phyloP scores from a whole-genome alignment of 2,113 vertebrate genomes.

The Phrynosoma platyrhinos region DNA sequence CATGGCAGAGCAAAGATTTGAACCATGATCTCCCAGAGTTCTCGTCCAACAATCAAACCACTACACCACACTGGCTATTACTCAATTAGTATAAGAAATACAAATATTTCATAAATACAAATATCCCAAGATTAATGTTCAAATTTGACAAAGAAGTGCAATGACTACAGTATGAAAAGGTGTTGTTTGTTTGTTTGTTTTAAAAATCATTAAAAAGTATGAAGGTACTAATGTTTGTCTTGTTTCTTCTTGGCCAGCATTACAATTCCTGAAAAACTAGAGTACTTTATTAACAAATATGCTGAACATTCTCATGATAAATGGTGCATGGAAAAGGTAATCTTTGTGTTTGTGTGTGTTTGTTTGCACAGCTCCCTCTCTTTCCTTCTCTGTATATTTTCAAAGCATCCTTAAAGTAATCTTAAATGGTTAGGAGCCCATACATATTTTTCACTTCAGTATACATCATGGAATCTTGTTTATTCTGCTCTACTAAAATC shows the following conservation, averaged over 20 bases:
- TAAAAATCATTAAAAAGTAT: neutral
- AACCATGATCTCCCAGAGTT: too few species aligned
- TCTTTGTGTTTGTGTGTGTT: neutral
- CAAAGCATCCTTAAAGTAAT: neutral
- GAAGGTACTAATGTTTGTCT: constrained; percentile 3
- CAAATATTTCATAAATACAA: neutral
- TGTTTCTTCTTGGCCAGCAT: constrained; percentile 77
- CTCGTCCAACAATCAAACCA: too few species aligned
- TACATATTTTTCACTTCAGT: neutral
- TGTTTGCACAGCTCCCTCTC: neutral
- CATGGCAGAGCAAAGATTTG: too few species aligned
- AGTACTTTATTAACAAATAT: constrained; percentile 94
- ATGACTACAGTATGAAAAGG: neutral
- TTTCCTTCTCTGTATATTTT: neutral
- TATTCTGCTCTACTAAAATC: neutral
- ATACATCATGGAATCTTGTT: neutral
- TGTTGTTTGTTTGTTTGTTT: neutral
- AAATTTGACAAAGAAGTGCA: neutral
- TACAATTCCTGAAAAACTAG: constrained; percentile 92
- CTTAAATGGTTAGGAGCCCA: accelerated
- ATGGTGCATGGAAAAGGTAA: constrained; percentile 98
- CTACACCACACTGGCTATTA: neutral
- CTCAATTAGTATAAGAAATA: neutral
- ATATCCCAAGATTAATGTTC: neutral
- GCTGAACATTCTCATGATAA: constrained; percentile 96